Base-by-base conservation (phyloP, 2,888 invertebrate species). In the Synergus japonicus region DNA sequence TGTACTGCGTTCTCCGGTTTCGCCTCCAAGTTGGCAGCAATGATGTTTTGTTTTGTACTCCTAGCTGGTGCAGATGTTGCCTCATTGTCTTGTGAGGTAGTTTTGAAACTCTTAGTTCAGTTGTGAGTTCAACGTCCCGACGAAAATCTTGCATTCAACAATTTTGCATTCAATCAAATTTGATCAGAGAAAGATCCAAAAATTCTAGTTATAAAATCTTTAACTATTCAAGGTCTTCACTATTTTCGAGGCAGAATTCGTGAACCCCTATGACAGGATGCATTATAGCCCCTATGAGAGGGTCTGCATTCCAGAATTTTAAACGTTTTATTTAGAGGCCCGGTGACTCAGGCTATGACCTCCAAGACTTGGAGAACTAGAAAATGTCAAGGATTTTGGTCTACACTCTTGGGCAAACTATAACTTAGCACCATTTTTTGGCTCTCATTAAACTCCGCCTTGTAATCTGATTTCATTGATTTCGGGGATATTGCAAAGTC, bases 301-400 rank as follows among this genome's bases (percentile, higher is more conserved):
- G 44, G 13, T 69, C 29, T 49, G 46, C 44, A 49, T 69, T 69
- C 29, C 29, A 69, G 29, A 69, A 69, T 69, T 29, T 49, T 46
- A 15, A 46, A 22, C 22, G 15, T 2, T 7, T 12, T 66, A 54
- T 54, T 54, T 54, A 8, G 41, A 18, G 8, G 3, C 1, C 18
- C 13, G 15, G 22, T 15, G 41, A 65, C 37, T 9, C n/a, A 15
- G 8, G 37, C 37, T 15, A 8, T 65, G 41, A 3, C 4, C 8
- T 54, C n/a, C 8, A 15, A 49, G 49, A 49, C 18, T 4, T 64
- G 22, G 46, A 49, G 69, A 49, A 22, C 46, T 18, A 15, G 22
- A 5, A 67, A 10, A 67, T 43, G 46, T 64, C 64, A 37, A 64
- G 37, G 64, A 64, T 29, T 63, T 63, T 63, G 4, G 18, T 63